A percentile compares a stretch with the other conserved stretches of the same genome.
These are phyloP conservation scores for Miltochrista miniata DNA, from an alignment of 2,888 invertebrate species.

Conservation along the genomic window DNA sequence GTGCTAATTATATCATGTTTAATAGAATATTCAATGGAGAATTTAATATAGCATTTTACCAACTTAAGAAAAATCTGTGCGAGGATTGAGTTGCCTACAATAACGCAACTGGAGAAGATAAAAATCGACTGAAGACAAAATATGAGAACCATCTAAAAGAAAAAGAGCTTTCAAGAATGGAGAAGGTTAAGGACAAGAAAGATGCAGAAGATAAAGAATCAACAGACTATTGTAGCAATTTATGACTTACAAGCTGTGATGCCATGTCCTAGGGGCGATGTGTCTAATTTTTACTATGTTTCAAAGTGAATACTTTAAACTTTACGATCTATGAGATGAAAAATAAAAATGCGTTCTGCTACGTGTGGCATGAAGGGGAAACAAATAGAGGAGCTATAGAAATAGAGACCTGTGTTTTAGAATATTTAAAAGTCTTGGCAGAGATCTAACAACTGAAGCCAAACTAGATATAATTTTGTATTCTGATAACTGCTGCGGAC, in stretches of 20 bases:
- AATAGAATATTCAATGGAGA: constrained; percentile 5
- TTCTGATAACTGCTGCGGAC: constrained; percentile 14
- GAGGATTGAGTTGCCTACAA: constrained; percentile 10
- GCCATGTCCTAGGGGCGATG: constrained; percentile 40
- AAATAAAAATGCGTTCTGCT: constrained; percentile 6
- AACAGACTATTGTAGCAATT: constrained; percentile 9
- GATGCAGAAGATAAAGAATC: constrained; percentile 7
- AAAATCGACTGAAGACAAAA: constrained; percentile 1
- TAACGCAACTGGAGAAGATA: constrained; percentile 7
- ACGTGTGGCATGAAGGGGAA: constrained; percentile 23
- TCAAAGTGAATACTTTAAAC: constrained; percentile 7
- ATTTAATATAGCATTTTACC: constrained; percentile 9
- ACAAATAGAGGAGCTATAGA: constrained; percentile 18
- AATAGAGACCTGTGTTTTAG: constrained; percentile 19
- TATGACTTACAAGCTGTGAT: constrained; percentile 8
- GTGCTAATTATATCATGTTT: constrained; percentile 5
- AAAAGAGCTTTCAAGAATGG: constrained; percentile 10
- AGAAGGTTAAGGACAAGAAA: constrained; percentile 8
- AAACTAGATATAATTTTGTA: constrained; percentile 9
- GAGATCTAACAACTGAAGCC: background rate
- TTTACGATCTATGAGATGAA: constrained; percentile 4
- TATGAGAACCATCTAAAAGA: constrained; percentile 9
- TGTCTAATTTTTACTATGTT: constrained; percentile 21
- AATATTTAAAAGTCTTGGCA: constrained; percentile 9
- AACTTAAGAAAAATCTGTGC: too few relatives aligned